A percentile compares a stretch with the other conserved stretches of the same genome.
Conservation (phyloP, 1,140 invertebrate species). For the Trichomalopsis sarcophagae region DNA sequence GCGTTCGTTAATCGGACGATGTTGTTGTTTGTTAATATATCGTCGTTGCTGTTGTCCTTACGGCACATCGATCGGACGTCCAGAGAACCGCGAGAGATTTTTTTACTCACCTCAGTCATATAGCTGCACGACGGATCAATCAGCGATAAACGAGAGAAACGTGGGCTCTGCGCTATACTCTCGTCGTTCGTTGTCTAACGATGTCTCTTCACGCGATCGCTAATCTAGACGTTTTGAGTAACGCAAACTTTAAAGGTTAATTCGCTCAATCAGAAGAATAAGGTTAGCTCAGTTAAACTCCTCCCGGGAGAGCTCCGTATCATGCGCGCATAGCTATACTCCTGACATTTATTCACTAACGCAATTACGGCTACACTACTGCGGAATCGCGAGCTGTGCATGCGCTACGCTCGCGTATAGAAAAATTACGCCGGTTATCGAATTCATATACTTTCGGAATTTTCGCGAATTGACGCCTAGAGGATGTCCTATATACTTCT, state of each 20-base stretch:
- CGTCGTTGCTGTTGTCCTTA: too few species aligned
- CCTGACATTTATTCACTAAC: conserved; percentile 43
- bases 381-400: conserved; percentile 10
- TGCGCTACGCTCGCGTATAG: neutral
- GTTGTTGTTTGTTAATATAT: too few species aligned
- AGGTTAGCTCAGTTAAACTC: conserved; percentile 53
- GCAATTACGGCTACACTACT: conserved; percentile 7
- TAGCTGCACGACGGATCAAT: too few species aligned
- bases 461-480: neutral
- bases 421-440: conserved; percentile 36
- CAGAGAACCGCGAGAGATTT: too few species aligned
- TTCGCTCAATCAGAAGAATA: conserved; percentile 55
- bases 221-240: conserved; percentile 52
- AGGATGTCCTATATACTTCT: too few species aligned
- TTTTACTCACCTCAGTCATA: too few species aligned
- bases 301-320: conserved; percentile 9
- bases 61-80: too few species aligned
- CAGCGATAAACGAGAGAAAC: too few species aligned
- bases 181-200: conserved; percentile 29
- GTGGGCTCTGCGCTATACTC: too few species aligned
- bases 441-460: conserved; percentile 14
- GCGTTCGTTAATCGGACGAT: too few species aligned
- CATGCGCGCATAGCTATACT: conserved; percentile 28
- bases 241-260: conserved; percentile 53
- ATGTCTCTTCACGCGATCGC: conserved; percentile 51